Evolutionary conservation across 2,113 vertebrate genomes (phyloP).

Genomic region (Lanius collurio): DNA sequence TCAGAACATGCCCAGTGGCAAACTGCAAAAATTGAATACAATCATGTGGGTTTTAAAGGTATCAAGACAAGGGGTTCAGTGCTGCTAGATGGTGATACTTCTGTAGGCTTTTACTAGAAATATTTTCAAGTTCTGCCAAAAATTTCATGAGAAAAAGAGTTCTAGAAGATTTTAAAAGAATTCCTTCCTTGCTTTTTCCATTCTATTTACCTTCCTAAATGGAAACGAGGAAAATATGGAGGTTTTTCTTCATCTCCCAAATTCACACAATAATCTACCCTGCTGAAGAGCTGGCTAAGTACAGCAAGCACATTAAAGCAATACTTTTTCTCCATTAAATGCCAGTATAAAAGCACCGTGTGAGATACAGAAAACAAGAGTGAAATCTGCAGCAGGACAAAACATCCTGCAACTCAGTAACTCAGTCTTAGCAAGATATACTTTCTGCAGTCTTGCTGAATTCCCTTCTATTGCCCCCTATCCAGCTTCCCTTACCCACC

Average conservation of each 20-base stretch:
- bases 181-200: not conserved
- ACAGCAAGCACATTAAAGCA: not conserved
- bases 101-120: not conserved
- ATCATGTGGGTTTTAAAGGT: not conserved
- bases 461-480: not conserved
- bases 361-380: not conserved
- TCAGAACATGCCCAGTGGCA: not conserved
- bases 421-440: not conserved
- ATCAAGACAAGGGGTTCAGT: not conserved
- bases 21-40: not conserved
- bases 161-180: not conserved
- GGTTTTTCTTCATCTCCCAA: not conserved
- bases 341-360: not conserved
- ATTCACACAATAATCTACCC: not conserved
- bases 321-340: not conserved
- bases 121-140: not conserved
- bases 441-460: not conserved
- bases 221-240: not conserved
- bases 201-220: not conserved
- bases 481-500: not conserved
- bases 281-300: not conserved
- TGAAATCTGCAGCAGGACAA: not conserved
- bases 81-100: not conserved
- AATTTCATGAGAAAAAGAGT: not conserved
- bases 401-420: not conserved